Base-by-base conservation (phyloP, 2,113 vertebrate species). In the Redunca redunca region DNA sequence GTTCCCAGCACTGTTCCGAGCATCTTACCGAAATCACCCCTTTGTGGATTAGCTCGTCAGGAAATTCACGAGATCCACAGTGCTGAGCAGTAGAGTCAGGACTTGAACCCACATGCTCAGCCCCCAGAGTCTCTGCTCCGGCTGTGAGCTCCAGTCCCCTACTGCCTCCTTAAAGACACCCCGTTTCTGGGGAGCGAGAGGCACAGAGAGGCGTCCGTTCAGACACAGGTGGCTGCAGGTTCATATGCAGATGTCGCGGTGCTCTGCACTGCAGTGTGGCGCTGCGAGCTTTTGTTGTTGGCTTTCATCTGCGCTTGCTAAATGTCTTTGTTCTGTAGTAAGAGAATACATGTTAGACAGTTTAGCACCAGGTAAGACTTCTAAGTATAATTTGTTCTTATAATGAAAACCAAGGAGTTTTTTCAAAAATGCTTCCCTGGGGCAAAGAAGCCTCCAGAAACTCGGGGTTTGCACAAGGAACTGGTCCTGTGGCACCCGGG, bases 151-250 rank as follows among this genome's bases (percentile, higher is more conserved):
- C 33, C 21, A 13, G 2, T 17, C 43, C 43, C 30, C 48, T 50
- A 2, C 55, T 17, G 5, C 57, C 52, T 77, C 71, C 67, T 5
- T 33, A 30, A 85, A 50, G 23, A 36, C 19, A 23, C 2, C 5
- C 50, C 3, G 0, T 28, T 77, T 30, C 46, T 30, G 8, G 12
- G 6, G 30, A 74, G 55, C 3, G 0, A 25, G 2, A 67, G 23
- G 15, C 21, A 28, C 14, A 11, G 2, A 30, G 9, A 0, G 10
- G 1, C 1, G 7, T 30, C 4, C 17, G 8, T 9, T 46, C 30
- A 9, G 7, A 23, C 82, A 67, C 5, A 48, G 6, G 6, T 0
- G 0, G 2, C 40, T 1, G 1, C 60, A 25, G 46, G 25, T 6
- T 53, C 11, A 14, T 6, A 1, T 1, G 6, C 50, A 50, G 3